These are phyloP conservation scores for Drosophila orena DNA, from an alignment of 1,140 invertebrate species.

Conservation along the genomic window DNA sequence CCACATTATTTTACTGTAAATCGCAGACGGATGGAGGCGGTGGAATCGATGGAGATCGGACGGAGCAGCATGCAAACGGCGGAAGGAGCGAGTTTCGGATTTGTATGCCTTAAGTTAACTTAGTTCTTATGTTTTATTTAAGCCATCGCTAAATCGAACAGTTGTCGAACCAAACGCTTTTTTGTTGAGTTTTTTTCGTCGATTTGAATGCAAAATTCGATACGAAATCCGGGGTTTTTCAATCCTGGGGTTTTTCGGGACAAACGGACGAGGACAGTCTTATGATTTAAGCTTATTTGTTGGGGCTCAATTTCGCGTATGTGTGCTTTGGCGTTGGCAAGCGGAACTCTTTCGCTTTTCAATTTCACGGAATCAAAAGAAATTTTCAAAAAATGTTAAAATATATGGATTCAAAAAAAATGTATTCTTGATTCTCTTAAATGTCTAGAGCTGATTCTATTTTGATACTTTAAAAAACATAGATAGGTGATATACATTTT, in stretches of 20 bases:
- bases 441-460: too few species aligned
- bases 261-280: constrained; percentile 38
- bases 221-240: constrained; percentile 18
- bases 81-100: constrained; percentile 54
- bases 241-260: constrained; percentile 14
- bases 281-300: constrained; percentile 65
- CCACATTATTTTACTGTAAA: constrained; percentile 58
- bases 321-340: constrained; percentile 27
- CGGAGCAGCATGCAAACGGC: constrained; percentile 50
- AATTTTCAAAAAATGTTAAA: not conserved
- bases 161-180: constrained; percentile 31
- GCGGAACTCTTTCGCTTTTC: constrained; percentile 9
- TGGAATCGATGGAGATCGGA: constrained; percentile 29
- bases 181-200: constrained; percentile 49
- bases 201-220: constrained; percentile 29
- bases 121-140: constrained; percentile 75
- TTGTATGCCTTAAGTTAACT: constrained; percentile 77
- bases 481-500: too few species aligned
- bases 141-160: constrained; percentile 54
- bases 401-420: not conserved
- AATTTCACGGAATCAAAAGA: not conserved
- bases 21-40: constrained; percentile 27
- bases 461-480: too few species aligned
- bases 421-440: too few species aligned
- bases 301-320: constrained; percentile 55